Percentiles rank a stretch among this genome's conserved stretches.
Evolutionary conservation across 2,797 vertebrate genomes (phyloP).

Genomic region (Molossus alvarezi): DNA sequence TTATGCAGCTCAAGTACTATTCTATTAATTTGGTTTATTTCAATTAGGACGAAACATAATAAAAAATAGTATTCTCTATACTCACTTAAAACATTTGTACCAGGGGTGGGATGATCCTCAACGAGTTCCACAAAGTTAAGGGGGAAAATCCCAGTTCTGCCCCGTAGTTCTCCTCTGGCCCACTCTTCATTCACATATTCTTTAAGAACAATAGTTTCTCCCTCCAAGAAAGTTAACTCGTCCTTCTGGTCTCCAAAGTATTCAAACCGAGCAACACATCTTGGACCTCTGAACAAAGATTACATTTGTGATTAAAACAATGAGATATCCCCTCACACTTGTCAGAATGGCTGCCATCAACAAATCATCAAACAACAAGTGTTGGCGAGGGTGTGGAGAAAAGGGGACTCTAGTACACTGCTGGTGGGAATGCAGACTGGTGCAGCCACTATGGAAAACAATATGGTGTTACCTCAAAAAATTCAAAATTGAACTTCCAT

Average conservation of each 20-base stretch:
- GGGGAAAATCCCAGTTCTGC: constrained; percentile 93
- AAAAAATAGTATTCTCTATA: constrained; percentile 14
- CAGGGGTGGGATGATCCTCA: constrained; percentile 90
- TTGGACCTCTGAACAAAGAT: constrained; percentile 92
- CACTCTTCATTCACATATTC: constrained; percentile 96
- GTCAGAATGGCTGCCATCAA: too few relatives aligned
- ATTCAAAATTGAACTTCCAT: too few relatives aligned
- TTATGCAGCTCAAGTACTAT: background rate
- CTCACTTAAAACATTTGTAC: constrained; percentile 89
- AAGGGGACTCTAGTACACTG: too few relatives aligned
- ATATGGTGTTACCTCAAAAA: too few relatives aligned
- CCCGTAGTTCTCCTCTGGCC: constrained; percentile 93
- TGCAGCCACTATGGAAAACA: too few relatives aligned
- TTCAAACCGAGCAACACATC: constrained; percentile 95
- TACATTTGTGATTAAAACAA: background rate
- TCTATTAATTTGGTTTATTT: background rate
- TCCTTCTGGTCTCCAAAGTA: constrained; percentile 95
- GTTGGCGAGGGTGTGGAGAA: too few relatives aligned
- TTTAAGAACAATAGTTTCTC: constrained; percentile 95
- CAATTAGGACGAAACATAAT: background rate
- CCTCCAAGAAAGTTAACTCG: constrained; percentile 96
- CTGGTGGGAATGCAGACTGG: too few relatives aligned
- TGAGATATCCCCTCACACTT: too few relatives aligned
- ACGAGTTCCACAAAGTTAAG: constrained; percentile 96
- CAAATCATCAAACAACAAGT: too few relatives aligned